phyloP scores from a whole-genome alignment of 2,797 vertebrate genomes.

The Linurgus olivaceus region DNA sequence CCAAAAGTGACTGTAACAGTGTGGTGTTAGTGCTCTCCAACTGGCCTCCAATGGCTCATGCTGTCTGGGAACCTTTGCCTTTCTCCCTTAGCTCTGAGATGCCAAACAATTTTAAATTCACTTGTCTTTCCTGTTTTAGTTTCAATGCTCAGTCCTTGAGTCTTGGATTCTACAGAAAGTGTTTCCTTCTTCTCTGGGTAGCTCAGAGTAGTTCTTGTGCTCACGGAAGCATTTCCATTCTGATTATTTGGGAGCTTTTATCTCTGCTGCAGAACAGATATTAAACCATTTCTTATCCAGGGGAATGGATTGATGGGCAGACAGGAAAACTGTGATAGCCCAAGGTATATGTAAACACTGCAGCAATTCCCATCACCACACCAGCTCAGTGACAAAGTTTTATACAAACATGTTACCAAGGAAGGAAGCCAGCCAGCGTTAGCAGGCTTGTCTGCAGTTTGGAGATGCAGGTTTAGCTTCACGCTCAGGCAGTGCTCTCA shows the following conservation, averaged over 20 bases:
- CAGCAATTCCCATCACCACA: not conserved
- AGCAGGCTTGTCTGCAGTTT: not conserved
- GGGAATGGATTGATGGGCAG: not conserved
- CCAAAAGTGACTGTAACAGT: not conserved
- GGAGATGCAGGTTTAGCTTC: not conserved
- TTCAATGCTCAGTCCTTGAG: not conserved
- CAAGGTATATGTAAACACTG: not conserved
- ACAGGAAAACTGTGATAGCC: not conserved
- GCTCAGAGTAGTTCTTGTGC: not conserved
- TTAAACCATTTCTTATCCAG: not conserved
- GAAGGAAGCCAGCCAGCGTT: not conserved
- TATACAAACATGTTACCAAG: accelerated
- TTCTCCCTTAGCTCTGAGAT: not conserved
- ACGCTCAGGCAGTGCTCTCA: accelerated
- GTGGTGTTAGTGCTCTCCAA: accelerated
- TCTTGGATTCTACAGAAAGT: not conserved
- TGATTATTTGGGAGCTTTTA: not conserved
- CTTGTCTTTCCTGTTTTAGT: not conserved
- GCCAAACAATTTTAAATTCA: not conserved
- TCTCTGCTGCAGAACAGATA: not conserved
- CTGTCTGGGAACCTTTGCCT: not conserved
- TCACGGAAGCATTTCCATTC: not conserved
- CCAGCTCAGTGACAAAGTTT: not conserved
- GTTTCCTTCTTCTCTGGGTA: not conserved
- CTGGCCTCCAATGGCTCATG: not conserved